Conservation (phyloP, 2,113 vertebrate genomes). For the Athene noctua region DNA sequence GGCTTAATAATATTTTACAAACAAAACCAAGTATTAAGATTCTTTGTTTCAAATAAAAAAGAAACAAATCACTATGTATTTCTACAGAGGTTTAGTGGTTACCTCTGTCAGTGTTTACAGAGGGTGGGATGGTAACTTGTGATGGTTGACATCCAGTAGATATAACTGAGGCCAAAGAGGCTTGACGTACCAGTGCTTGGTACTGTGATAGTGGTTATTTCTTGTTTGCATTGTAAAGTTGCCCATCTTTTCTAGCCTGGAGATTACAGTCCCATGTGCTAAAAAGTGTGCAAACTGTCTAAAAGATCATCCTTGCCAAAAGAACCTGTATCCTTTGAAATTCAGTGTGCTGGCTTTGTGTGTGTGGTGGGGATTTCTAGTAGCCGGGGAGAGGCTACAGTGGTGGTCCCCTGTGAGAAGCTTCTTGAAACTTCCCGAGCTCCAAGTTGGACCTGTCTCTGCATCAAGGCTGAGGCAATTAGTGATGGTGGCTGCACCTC, state of each 20-base stretch:
- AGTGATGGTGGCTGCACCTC: too few relatives aligned
- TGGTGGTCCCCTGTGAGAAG: too few relatives aligned
- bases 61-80: not conserved
- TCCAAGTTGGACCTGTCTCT: too few relatives aligned
- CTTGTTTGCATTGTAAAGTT: not conserved
- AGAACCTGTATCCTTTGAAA: not conserved
- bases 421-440: too few relatives aligned
- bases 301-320: not conserved
- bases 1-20: not conserved
- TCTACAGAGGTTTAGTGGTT: not conserved
- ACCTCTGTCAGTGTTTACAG: not conserved
- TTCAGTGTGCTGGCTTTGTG: too few relatives aligned
- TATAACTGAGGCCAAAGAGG: not conserved
- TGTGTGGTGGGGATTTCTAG: too few relatives aligned
- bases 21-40: not conserved
- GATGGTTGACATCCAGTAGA: not conserved
- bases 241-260: not conserved
- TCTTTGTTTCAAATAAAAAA: not conserved
- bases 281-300: not conserved
- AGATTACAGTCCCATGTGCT: not conserved
- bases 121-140: not conserved
- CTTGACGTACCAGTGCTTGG: not conserved
- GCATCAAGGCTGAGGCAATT: too few relatives aligned
- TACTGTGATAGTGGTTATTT: not conserved
- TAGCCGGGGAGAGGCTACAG: too few relatives aligned